These are phyloP conservation scores for Sarcoramphus papa DNA, from an alignment of 2,797 vertebrate genomes.

Conservation along the genomic window DNA sequence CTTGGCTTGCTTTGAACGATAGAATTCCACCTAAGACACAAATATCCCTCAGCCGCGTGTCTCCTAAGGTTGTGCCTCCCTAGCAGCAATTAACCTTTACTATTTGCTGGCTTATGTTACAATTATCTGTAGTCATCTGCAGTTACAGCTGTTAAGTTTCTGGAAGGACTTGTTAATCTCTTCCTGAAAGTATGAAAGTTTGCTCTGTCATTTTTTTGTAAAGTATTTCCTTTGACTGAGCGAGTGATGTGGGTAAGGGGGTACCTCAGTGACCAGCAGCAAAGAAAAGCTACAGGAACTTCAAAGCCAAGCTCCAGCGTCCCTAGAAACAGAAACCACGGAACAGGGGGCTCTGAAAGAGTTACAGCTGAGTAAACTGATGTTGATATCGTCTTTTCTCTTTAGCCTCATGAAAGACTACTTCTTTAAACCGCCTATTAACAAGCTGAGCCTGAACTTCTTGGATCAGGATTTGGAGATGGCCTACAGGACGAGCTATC, in stretches of 20 bases:
- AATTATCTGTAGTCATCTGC: not conserved
- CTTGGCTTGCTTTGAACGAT: not conserved
- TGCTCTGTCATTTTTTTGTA: not conserved
- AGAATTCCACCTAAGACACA: not conserved
- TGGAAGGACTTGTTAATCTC: not conserved
- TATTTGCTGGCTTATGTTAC: not conserved
- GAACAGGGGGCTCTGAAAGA: not conserved
- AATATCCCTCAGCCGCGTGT: not conserved
- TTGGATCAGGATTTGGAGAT: constrained; percentile 87
- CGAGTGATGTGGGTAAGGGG: not conserved
- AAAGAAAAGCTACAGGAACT: not conserved
- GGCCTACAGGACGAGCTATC: constrained; percentile 90
- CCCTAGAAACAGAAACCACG: not conserved
- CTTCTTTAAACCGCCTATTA: constrained; percentile 98
- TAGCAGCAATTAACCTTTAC: constrained; percentile 13
- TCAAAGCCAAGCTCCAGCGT: not conserved
- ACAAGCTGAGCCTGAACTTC: constrained; percentile 96
- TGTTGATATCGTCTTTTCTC: not conserved
- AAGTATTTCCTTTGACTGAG: not conserved
- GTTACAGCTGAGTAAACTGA: not conserved
- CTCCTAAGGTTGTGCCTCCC: not conserved
- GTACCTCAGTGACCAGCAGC: not conserved
- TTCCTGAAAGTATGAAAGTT: not conserved
- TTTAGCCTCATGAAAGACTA: constrained; percentile 96
- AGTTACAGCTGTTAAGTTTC: not conserved